Evolutionary conservation across 2,888 invertebrate species (phyloP).

Genomic region (Griposia aprilina): DNA sequence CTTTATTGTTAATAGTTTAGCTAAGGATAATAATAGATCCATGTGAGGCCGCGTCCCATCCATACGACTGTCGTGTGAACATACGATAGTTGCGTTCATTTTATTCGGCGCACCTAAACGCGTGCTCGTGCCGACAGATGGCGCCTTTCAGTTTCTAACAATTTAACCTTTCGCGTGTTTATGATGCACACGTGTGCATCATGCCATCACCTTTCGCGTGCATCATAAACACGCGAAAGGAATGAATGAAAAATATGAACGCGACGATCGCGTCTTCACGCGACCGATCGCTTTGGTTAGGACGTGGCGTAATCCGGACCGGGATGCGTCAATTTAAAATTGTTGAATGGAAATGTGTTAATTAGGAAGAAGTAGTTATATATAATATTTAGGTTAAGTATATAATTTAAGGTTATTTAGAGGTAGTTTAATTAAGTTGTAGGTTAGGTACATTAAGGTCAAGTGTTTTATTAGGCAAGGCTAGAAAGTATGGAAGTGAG

Average conservation of each 20-base stretch:
- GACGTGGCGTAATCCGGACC: background rate
- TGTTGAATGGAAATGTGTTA: background rate
- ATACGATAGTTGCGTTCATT: background rate
- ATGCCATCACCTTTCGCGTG: no score
- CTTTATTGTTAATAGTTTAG: constrained; percentile 3
- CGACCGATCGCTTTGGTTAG: background rate
- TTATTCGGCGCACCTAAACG: background rate
- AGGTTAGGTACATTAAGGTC: background rate
- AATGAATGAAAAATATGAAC: background rate
- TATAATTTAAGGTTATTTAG: background rate
- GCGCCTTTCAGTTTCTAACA: background rate
- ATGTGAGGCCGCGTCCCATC: background rate
- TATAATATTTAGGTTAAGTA: background rate
- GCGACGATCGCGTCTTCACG: no score
- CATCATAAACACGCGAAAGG: no score
- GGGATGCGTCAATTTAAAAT: background rate
- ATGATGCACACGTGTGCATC: no score
- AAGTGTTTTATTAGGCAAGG: background rate
- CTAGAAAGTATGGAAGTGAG: constrained; percentile 25
- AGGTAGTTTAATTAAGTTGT: background rate
- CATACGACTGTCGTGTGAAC: background rate
- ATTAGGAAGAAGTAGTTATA: background rate
- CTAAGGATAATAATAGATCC: background rate
- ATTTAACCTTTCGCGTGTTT: no score
- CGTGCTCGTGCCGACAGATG: background rate